Evolutionary conservation across 2,113 vertebrate species (phyloP), one percentile per base, ranked within the genome.

Genomic region (Elgaria multicarinata): DNA sequence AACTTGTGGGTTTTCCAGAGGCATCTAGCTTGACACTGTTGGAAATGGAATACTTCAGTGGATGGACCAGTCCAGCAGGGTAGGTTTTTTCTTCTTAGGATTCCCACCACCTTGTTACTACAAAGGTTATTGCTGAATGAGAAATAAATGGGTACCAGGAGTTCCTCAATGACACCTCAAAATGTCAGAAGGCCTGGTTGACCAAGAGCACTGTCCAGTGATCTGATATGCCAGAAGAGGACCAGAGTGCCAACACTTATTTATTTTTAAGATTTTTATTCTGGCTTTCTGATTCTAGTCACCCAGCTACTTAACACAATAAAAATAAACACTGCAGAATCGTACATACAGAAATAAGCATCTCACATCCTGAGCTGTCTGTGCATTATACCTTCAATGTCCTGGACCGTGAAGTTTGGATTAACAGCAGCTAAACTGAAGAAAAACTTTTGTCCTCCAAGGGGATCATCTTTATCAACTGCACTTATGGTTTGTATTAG

Each of bases 401-500:
- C 99, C 55, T 98, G 97, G 72, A 99, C 98, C 78, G 99, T 99
- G 95, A 99, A 99, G 96, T 99, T 99, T 22, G 99, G 98, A 93
- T 99, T 99, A 88, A 97, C 97, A 33, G 98, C 96, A 92, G 98
- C 98, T 95, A 99, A 98, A 88, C 98, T 99, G 95, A 99, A 99
- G 97, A 98, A 98, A 96, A 99, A 99, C 90, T 99, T 99, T 96
- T 99, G 99, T 95, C 99, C 99, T 69, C 98, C 98, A 6, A 98
- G 98, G 7, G 99, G 99, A 26, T 99, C 99, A 87, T 99, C 99
- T 86, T 99, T 99, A 96, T 99, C 99, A 85, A 99, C 96, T 6
- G 99, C 99, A 92, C 98, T 99, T 96, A 99, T 99, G 13, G 99
- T 99, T 94, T 99, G 99, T 96, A 99, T 99, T 92, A 99, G 96